Conservation (phyloP, 2,113 vertebrate genomes). For the Illadopsis cleaveri region DNA sequence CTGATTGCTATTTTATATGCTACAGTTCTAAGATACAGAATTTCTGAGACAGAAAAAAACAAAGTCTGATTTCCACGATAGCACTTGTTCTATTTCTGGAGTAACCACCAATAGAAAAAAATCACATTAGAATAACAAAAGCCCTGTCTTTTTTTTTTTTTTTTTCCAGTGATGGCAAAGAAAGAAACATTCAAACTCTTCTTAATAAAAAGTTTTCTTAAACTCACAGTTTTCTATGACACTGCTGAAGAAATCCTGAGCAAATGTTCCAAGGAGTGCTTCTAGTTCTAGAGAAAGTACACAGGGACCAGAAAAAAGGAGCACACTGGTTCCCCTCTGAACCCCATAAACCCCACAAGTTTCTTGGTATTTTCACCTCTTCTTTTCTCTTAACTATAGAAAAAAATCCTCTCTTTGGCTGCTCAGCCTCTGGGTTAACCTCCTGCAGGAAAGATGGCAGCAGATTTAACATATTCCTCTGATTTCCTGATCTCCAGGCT, state of each 20-base stretch:
- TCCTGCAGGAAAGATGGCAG: not conserved
- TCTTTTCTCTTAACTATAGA: not conserved
- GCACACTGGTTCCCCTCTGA: not conserved
- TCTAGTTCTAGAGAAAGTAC: not conserved
- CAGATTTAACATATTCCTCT: not conserved
- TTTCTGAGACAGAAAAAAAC: not conserved
- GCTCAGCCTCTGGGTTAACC: not conserved
- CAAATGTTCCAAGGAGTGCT: not conserved
- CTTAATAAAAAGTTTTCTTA: not conserved
- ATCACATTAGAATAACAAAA: conserved; percentile 23
- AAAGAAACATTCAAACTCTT: not conserved
- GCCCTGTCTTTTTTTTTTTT: not conserved
- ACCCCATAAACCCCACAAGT: not conserved
- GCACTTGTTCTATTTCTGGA: conserved; percentile 17
- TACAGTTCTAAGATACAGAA: not conserved
- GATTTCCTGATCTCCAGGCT: not conserved
- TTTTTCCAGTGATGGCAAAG: not conserved
- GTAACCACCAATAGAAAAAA: conserved; percentile 14
- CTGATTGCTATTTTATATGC: conserved; percentile 37
- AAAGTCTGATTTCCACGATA: not conserved
- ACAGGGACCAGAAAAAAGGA: not conserved
- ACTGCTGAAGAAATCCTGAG: not conserved
- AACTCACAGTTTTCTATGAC: not conserved
- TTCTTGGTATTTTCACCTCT: not conserved
- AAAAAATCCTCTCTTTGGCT: not conserved